Conservation (phyloP, 2,113 vertebrate species). For the Crotalus horridus region DNA sequence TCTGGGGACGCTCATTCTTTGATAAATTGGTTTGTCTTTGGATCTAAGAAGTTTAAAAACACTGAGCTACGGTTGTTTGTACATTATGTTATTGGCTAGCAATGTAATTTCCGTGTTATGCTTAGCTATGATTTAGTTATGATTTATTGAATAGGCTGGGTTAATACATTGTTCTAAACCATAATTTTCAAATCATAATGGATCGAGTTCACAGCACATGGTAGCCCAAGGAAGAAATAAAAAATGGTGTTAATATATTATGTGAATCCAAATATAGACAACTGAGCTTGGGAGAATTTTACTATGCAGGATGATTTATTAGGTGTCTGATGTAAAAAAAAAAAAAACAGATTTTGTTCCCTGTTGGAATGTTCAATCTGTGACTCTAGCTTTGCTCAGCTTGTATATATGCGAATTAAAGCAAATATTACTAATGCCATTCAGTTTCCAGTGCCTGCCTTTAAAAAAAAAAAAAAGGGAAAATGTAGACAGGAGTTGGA, state of each 20-base stretch:
- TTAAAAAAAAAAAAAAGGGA: not conserved
- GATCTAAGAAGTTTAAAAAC: not conserved
- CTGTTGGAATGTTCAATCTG: not conserved
- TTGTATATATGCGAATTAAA: not conserved
- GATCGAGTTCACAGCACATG: not conserved
- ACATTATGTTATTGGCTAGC: not conserved
- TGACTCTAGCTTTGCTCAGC: not conserved
- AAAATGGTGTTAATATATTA: not conserved
- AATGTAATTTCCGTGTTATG: not conserved
- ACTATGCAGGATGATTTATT: not conserved
- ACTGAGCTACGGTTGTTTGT: not conserved
- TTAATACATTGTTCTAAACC: not conserved
- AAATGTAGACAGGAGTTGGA: not conserved
- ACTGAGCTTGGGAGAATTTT: not conserved
- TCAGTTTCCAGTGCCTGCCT: not conserved
- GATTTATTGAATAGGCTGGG: not conserved
- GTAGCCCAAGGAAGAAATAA: not conserved
- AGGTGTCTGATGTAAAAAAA: not conserved
- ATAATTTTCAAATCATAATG: not conserved
- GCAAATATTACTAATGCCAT: not conserved
- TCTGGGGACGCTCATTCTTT: not conserved
- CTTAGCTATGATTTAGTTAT: not conserved
- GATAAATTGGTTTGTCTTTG: not conserved
- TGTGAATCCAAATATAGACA: not conserved
- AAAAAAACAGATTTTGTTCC: not conserved